These are phyloP conservation scores for Hapalemur alaotrensis DNA, from an alignment of 2,797 vertebrate species.

Conservation along the genomic window DNA sequence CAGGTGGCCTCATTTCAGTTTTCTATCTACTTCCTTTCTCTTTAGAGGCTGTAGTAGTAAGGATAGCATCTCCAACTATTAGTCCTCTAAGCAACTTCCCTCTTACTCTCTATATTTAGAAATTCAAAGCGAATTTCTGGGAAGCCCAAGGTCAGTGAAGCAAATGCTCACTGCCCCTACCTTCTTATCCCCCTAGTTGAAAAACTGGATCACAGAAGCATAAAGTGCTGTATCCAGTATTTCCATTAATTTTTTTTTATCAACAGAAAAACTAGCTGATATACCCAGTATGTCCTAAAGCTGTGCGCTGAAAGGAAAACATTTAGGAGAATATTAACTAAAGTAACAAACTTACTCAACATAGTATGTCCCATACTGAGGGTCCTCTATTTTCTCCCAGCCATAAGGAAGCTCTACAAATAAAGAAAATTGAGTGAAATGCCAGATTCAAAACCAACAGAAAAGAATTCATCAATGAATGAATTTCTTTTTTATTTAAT, in stretches of 20 bases:
- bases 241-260: not conserved
- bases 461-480: not conserved
- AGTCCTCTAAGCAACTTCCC: not conserved
- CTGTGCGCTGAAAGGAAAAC: not conserved
- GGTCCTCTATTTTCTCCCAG: slow-evolving; percentile 99
- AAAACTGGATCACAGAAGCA: not conserved
- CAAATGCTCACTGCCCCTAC: not conserved
- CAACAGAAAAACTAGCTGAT: not conserved
- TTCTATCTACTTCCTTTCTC: not conserved
- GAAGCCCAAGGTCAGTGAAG: not conserved
- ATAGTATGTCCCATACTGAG: slow-evolving; percentile 96
- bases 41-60: not conserved
- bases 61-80: not conserved
- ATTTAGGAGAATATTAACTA: not conserved
- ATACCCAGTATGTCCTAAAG: not conserved
- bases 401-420: slow-evolving; percentile 97
- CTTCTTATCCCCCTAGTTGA: not conserved
- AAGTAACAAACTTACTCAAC: slow-evolving; percentile 93
- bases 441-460: not conserved
- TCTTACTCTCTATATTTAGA: not conserved
- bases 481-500: slow-evolving; percentile 21
- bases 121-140: not conserved
- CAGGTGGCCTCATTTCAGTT: not conserved
- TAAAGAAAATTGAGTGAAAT: slow-evolving; percentile 61
- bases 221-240: no score